Conservation (phyloP, 2,888 invertebrate species). For the Philereme vetulata region DNA sequence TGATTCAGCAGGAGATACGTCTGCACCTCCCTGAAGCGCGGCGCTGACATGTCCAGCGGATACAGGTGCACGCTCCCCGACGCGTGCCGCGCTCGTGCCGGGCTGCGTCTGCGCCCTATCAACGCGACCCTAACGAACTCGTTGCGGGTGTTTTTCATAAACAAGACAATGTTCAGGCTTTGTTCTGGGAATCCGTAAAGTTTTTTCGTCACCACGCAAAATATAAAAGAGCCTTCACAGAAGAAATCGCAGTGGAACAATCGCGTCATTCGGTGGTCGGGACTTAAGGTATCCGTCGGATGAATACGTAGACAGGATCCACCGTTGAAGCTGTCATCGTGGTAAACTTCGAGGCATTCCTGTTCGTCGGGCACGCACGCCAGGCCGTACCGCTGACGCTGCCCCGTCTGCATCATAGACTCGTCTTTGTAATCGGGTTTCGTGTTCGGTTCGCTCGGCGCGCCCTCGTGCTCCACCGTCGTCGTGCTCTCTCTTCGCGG, state of each 20-base stretch:
- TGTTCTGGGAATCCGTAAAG: constrained; percentile 47
- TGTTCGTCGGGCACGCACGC: constrained; percentile 52
- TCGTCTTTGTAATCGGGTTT: constrained; percentile 15
- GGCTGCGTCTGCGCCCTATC: constrained; percentile 44
- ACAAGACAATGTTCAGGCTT: constrained; percentile 56
- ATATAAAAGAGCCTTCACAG: constrained; percentile 51
- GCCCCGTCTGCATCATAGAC: constrained; percentile 42
- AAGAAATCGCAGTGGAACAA: constrained; percentile 68
- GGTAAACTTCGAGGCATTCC: constrained; percentile 63
- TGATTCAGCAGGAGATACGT: constrained; percentile 60
- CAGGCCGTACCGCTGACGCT: constrained; percentile 46
- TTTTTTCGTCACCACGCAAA: constrained; percentile 69
- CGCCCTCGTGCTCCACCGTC: constrained; percentile 3
- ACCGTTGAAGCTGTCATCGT: constrained; percentile 77
- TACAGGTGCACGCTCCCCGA: constrained; percentile 34
- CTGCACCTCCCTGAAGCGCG: constrained; percentile 47
- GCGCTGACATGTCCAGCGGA: constrained; percentile 36
- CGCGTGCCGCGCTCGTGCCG: constrained; percentile 6
- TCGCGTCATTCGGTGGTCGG: constrained; percentile 50
- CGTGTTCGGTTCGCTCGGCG: constrained; percentile 1
- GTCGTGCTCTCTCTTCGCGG: constrained; percentile 14
- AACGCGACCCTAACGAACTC: constrained; percentile 44
- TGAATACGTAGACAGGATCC: constrained; percentile 78
- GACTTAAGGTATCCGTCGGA: constrained; percentile 54
- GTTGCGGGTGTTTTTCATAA: constrained; percentile 37